Conservation (phyloP, 2,888 invertebrate species). For the Blera fallax region DNA sequence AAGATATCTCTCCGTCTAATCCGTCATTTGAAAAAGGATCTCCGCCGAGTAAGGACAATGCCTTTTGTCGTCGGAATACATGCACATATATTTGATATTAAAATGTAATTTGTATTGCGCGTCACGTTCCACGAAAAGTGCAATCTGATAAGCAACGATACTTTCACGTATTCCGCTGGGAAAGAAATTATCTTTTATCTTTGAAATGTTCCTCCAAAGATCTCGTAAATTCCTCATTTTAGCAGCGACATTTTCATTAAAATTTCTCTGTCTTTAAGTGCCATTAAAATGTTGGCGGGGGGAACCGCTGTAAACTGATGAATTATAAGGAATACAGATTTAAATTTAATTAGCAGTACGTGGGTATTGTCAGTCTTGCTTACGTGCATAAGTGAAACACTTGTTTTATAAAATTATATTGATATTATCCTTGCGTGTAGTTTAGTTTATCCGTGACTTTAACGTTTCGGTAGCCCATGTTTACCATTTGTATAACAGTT, state of each 20-base stretch:
- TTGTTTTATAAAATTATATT: neutral
- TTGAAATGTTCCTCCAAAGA: neutral
- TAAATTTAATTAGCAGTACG: slow-evolving; percentile 8
- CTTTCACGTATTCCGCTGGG: neutral
- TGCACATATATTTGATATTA: slow-evolving; percentile 41
- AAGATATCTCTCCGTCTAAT: neutral
- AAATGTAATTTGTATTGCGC: slow-evolving; percentile 60
- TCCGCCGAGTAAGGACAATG: neutral
- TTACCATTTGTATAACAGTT: no score
- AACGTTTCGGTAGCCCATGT: no score
- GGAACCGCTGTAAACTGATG: neutral
- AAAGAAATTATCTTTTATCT: slow-evolving; percentile 33
- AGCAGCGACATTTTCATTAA: slow-evolving; percentile 28
- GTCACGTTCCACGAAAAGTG: slow-evolving; percentile 48
- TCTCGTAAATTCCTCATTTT: slow-evolving; percentile 37
- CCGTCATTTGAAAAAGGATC: neutral
- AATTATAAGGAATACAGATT: neutral
- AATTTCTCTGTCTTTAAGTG: slow-evolving; percentile 13
- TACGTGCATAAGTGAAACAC: neutral
- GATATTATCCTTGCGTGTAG: neutral
- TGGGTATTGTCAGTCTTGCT: neutral
- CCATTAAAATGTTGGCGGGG: neutral
- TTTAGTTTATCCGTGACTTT: neutral
- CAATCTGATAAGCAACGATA: slow-evolving; percentile 49
- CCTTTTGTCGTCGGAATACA: neutral